phyloP scores from a whole-genome alignment of 2,888 invertebrate genomes.

The Macaria notata region DNA sequence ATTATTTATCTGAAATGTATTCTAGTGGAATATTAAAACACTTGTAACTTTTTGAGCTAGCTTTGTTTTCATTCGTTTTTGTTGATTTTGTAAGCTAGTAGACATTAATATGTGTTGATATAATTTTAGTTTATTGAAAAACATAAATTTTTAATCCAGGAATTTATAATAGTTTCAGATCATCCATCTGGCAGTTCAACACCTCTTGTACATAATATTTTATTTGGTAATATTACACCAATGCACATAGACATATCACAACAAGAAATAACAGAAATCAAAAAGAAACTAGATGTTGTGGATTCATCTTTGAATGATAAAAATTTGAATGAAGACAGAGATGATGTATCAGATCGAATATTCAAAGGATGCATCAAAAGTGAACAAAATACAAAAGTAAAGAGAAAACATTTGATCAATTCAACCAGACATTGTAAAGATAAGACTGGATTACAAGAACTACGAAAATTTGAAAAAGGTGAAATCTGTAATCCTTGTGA shows the following conservation, averaged over 20 bases:
- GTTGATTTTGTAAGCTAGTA: no score
- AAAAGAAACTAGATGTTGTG: no score
- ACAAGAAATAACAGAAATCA: no score
- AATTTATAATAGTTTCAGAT: no score
- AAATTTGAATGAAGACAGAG: no score
- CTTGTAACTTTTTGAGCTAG: no score
- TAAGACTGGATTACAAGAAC: slow-evolving; percentile 6
- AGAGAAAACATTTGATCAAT: background rate
- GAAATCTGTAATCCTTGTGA: no score
- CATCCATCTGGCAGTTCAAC: slow-evolving; percentile 48
- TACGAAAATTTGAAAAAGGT: background rate
- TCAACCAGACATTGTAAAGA: slow-evolving; percentile 3
- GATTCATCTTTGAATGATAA: no score
- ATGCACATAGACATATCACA: slow-evolving; percentile 23
- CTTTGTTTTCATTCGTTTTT: no score
- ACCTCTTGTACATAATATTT: slow-evolving; percentile 62
- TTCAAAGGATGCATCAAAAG: background rate
- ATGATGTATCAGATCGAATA: background rate
- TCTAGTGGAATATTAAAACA: no score
- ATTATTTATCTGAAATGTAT: background rate
- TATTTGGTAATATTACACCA: slow-evolving; percentile 48
- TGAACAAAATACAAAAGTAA: background rate
- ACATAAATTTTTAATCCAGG: no score
- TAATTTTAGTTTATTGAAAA: no score
- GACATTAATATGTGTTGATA: background rate